Percentiles rank a stretch among this genome's conserved stretches.
phyloP scores from a whole-genome alignment of 1,140 invertebrate species.

The Drosophila kanapiae region DNA sequence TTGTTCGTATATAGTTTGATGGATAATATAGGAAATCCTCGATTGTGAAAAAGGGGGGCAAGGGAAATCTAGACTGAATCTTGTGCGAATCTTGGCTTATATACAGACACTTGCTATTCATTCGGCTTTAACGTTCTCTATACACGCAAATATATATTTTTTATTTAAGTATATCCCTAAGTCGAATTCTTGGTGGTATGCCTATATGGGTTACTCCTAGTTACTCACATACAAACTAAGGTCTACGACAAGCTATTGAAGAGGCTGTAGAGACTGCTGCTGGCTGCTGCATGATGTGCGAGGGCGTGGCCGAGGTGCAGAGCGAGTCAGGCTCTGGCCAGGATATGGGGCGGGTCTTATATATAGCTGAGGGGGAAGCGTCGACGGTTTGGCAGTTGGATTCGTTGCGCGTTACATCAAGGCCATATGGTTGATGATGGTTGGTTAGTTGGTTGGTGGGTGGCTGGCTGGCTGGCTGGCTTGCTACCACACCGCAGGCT shows the following conservation, averaged over 20 bases:
- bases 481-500: constrained; percentile 12
- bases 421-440: constrained; percentile 13
- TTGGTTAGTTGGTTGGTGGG: constrained; percentile 14
- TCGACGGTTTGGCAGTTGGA: constrained; percentile 75
- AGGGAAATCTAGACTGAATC: constrained; percentile 35
- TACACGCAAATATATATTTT: constrained; percentile 33
- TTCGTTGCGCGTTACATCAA: constrained; percentile 72
- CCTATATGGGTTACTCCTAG: constrained; percentile 53
- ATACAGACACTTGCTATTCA: constrained; percentile 28
- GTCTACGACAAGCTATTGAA: constrained; percentile 71
- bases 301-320: constrained; percentile 22
- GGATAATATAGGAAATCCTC: constrained; percentile 24
- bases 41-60: constrained; percentile 14
- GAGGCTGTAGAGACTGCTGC: constrained; percentile 10
- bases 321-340: constrained; percentile 8
- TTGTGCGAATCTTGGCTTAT: constrained; percentile 37
- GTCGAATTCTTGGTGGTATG: constrained; percentile 72
- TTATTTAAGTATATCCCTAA: constrained; percentile 45
- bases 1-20: constrained; percentile 23
- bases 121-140: constrained; percentile 25
- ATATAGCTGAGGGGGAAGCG: constrained; percentile 65
- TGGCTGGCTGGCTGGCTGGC: constrained; percentile 1
- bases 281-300: constrained; percentile 15
- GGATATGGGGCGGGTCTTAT: constrained; percentile 17
- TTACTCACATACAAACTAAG: constrained; percentile 71